Conservation (phyloP, 1,140 invertebrate genomes). For the Meloidogyne hapla region DNA sequence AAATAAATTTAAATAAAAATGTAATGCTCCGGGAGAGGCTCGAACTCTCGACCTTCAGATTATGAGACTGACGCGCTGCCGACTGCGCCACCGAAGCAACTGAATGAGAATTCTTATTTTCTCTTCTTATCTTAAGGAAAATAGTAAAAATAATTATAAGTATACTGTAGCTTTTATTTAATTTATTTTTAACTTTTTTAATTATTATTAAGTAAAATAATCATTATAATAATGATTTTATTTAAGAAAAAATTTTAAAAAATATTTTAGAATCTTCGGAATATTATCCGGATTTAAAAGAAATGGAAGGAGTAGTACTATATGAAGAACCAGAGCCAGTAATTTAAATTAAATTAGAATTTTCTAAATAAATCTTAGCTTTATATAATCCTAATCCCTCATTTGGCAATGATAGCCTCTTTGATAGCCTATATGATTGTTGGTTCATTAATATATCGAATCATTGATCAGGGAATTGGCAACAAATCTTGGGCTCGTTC, state of each 20-base stretch:
- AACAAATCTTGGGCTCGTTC: constrained; percentile 23
- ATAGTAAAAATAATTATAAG: background rate
- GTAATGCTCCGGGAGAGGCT: constrained; percentile 28
- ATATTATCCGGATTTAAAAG: background rate
- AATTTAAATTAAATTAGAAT: background rate
- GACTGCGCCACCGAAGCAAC: constrained; percentile 28
- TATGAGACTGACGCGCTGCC: constrained; percentile 31
- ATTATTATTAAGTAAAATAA: too few species aligned
- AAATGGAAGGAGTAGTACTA: background rate
- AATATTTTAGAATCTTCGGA: too few species aligned
- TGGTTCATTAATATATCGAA: constrained; percentile 4
- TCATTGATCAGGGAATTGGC: constrained; percentile 15
- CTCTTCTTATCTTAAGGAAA: background rate
- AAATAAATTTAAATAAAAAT: background rate
- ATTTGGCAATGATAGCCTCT: background rate
- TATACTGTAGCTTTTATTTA: background rate
- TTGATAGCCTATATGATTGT: constrained; percentile 10
- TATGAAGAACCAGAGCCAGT: background rate
- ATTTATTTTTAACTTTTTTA: constrained; percentile 4
- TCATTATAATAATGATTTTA: too few species aligned
- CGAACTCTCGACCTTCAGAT: constrained; percentile 34
- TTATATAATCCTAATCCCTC: background rate
- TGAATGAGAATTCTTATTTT: background rate
- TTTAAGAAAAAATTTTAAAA: too few species aligned
- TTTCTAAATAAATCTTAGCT: background rate